Base-by-base conservation (phyloP, 2,113 vertebrate species). In the Maccullochella peelii region DNA sequence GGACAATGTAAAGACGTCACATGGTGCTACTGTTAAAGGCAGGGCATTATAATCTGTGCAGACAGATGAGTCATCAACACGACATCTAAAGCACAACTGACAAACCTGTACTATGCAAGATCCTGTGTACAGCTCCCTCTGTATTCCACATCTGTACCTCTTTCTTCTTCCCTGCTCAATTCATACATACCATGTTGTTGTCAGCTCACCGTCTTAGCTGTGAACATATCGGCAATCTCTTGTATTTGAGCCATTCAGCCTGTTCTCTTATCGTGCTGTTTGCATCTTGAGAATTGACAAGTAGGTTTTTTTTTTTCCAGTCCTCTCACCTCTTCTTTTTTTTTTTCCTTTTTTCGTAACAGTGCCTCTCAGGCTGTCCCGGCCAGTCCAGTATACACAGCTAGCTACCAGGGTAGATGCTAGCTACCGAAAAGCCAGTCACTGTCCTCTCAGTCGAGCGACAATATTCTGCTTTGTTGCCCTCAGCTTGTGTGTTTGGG, bases 61-160 rank as follows among this genome's bases (percentile, higher is more conserved):
- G 85, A 86, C 76, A 58, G 79, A 89, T 65, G 82, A 81, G 85
- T 88, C 85, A 79, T 87, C 86, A 77, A 88, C 84, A 78, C 84
- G 66, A 75, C 90, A 82, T 89, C 83, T 86, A 93, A 95, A 96
- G 96, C 95, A 96, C 95, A 95, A 95, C 74, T 83, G 84, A 88
- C 77, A 91, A 92, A 92, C 85, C 92, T 92, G 92, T 94, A 93
- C 95, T 96, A 96, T 96, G 96, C 96, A 96, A 96, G 80, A 88
- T 86, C 85, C 84, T 20, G 12, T 73, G 77, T 86, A 91, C 85
- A 85, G 78, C 84, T 68, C 82, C 70, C 76, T 69, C 44, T 84
- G 42, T 73, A 47, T 18, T 33, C 58, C 11, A 49, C 66, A 38
- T 12, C 69, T 67, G 36, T 83, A 73, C 71, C 84, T 89, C 88